Base-by-base conservation (phyloP, 2,113 vertebrate species). In the Esox niger region DNA sequence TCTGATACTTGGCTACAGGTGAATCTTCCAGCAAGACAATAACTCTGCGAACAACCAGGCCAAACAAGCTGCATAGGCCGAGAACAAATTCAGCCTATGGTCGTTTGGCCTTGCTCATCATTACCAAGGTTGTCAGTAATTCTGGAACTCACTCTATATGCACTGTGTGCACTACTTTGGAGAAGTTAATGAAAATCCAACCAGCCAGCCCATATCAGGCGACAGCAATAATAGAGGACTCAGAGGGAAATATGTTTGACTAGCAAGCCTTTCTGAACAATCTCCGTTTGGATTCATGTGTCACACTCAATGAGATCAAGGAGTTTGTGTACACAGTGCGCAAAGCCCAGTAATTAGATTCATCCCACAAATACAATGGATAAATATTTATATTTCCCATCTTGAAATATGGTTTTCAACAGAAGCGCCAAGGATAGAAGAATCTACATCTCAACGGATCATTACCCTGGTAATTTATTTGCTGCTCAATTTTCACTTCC, bases 311-410 rank as follows among this genome's bases (percentile, higher is more conserved):
- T 82, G 69, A 77, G 59, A 78, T 78, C 67, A 69, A 55, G 59
- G 46, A 26, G 47, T 31, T 32, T 68, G 46, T 56, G 32, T 75
- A 60, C 74, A 70, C 21, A 70, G 55, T 71, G 69, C 76, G 17
- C 33, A 61, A 4, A 20, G 30, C 27, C 20, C 6, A 6, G 3
- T 67, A 65, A 73, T 64, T 31, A 76, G 71, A 75, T 66, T 60
- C 9, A 56, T 38, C 56, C n/a, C 10, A 29, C 33, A 71, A 32
- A 73, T 73, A 64, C 30, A 31, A 64, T 7, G 20, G 29, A 73
- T 77, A 73, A 73, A 84, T 79, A 84, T 81, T 71, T 43, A 79
- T 76, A 59, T 62, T 32, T 60, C 60, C 61, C 5, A 1, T 66
- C 23, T 46, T 23, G 21, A 52, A 33, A 58, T 35, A 17, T 8